Conservation (phyloP, 2,888 invertebrate species). For the Meandrusa payeni region DNA sequence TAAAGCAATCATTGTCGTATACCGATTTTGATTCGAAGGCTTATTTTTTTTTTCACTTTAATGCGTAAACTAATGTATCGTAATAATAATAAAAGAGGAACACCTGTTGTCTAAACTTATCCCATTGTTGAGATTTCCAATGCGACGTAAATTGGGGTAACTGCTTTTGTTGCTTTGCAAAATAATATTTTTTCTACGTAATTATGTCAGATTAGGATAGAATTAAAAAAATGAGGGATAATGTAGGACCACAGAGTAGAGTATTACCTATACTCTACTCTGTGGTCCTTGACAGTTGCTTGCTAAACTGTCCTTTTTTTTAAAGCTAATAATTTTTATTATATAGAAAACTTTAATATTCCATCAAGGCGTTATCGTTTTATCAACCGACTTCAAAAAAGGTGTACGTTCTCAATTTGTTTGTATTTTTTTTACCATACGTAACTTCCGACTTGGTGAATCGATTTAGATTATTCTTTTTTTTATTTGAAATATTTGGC, state of each 20-base stretch:
- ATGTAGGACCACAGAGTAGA: no score
- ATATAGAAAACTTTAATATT: no score
- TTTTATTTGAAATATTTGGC: no score
- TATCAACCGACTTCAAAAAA: no score
- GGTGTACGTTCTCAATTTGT: no score
- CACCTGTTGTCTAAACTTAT: slow-evolving; percentile 67
- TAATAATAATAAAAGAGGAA: slow-evolving; percentile 71
- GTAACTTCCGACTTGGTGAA: no score
- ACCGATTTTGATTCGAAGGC: slow-evolving; percentile 76
- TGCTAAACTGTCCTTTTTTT: slow-evolving; percentile 2
- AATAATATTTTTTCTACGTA: slow-evolving; percentile 37
- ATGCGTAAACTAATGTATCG: slow-evolving; percentile 74
- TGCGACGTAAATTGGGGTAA: slow-evolving; percentile 50
- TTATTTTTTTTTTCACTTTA: slow-evolving; percentile 57
- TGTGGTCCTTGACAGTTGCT: slow-evolving; percentile 8
- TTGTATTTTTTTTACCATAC: no score
- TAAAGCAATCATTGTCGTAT: slow-evolving; percentile 77
- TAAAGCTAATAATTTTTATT: no score
- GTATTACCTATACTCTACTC: not conserved
- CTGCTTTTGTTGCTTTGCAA: slow-evolving; percentile 42
- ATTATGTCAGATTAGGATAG: slow-evolving; percentile 1
- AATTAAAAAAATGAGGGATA: not conserved
- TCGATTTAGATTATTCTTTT: no score
- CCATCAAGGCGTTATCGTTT: no score
- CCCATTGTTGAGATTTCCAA: slow-evolving; percentile 60